Conservation (phyloP, 2,888 invertebrate species). For the Rapana venosa region DNA sequence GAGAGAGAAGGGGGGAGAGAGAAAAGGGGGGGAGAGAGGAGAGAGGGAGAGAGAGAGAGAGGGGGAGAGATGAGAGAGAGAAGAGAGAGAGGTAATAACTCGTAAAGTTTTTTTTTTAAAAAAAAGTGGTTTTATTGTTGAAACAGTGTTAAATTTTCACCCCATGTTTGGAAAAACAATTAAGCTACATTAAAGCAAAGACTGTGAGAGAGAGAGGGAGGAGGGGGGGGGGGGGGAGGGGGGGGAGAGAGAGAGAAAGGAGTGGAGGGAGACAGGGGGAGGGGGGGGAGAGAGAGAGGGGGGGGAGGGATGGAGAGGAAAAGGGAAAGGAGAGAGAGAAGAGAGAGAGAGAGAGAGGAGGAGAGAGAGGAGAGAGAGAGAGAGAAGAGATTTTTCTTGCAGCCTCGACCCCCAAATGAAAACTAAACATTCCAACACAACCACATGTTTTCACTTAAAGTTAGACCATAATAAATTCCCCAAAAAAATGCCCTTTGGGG, state of each 20-base stretch:
- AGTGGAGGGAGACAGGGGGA: not conserved
- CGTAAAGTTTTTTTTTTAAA: too few relatives aligned
- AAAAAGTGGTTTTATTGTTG: too few relatives aligned
- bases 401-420: too few relatives aligned
- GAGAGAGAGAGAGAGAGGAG: not conserved
- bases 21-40: too few relatives aligned
- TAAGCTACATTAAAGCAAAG: too few relatives aligned
- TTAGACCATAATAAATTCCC: too few relatives aligned
- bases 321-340: not conserved
- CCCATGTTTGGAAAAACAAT: too few relatives aligned
- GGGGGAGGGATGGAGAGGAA: not conserved
- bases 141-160: too few relatives aligned
- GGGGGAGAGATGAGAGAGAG: not conserved
- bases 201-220: not conserved
- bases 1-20: too few relatives aligned
- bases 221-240: not conserved
- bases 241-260: not conserved
- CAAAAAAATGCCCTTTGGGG: too few relatives aligned
- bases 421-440: too few relatives aligned
- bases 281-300: not conserved
- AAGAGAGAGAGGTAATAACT: not conserved
- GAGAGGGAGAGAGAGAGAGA: not conserved
- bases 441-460: too few relatives aligned
- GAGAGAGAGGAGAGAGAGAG: not conserved
- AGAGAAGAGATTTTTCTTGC: not conserved